Base-by-base conservation (phyloP, 2,113 vertebrate species). In the Egretta garzetta region DNA sequence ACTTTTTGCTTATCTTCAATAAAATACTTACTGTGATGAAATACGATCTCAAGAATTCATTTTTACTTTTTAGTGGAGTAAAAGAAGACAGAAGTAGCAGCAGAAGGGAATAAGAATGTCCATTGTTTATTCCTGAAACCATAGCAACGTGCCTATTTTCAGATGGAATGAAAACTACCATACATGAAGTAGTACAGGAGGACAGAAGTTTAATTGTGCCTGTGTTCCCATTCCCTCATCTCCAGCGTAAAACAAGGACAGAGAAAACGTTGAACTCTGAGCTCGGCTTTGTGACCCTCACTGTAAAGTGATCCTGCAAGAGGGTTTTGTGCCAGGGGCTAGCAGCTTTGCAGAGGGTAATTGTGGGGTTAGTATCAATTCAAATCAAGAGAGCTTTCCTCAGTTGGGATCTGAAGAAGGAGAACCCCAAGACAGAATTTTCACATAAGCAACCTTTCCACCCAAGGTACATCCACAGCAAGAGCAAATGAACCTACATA, bases 161-260 rank as follows among this genome's bases (percentile, higher is more conserved):
- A 90, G 14, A 35, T 76, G 32, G 8, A 37, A 37, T 82, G 62
- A 72, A 84, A 90, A 8, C 26, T 62, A 67, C 32, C 24, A 72
- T 27, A 66, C 18, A 59, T 1, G 14, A 84, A n/a, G 20, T 10
- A 39, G n/a, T 18, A 71, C 53, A 66, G 35, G 9, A 84, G 24
- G 53, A 79, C 21, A 53, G 45, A 63, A 81, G 24, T 52, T 70
- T 30, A 73, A 50, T 81, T 76, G 75, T 19, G 22, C 10, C 20
- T 1, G 1, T 0, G 0, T 52, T 67, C 33, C 26, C 8, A 0
- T 49, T 72, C 53, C 56, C 32, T 53, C 47, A 52, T 80, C 9
- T 79, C n/a, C 70, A 73, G 17, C 14, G 56, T 47, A 72, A 76
- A 80, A 66, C 30, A 87, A 66, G 30, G 72, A 56, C 11, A 62